phyloP scores from a whole-genome alignment of 2,888 invertebrate species.

The Ichneumoninae sp. region DNA sequence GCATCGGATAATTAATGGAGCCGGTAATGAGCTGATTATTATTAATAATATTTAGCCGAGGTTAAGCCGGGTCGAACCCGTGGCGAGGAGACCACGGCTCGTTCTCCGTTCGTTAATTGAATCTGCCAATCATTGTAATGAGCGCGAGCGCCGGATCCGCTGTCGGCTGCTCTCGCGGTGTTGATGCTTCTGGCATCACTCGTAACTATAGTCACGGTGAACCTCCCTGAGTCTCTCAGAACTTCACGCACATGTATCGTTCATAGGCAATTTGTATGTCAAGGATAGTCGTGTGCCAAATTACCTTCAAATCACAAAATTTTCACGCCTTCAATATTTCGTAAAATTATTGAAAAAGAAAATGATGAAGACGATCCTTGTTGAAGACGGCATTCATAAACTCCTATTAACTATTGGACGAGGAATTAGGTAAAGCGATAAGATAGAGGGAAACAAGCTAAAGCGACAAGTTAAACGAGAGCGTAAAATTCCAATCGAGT shows the following conservation, averaged over 20 bases:
- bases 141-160: constrained; percentile 85
- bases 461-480: constrained; percentile 15
- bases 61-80: constrained; percentile 82
- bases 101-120: constrained; percentile 87
- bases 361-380: too few relatives aligned
- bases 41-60: constrained; percentile 84
- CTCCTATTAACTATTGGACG: not conserved
- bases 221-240: constrained; percentile 19
- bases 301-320: not conserved
- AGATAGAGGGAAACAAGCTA: not conserved
- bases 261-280: not conserved
- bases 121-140: constrained; percentile 92
- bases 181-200: constrained; percentile 27
- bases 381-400: not conserved
- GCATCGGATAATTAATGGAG: constrained; percentile 81
- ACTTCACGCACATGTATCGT: not conserved
- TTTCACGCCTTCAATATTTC: not conserved
- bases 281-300: not conserved
- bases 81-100: constrained; percentile 74
- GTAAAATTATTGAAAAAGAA: not conserved
- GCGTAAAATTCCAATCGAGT: constrained; percentile 43
- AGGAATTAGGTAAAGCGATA: constrained; percentile 11
- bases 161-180: constrained; percentile 57
- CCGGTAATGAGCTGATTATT: constrained; percentile 84
- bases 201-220: constrained; percentile 7